Conservation (phyloP, 2,888 invertebrate genomes). For the Idaea aversata region DNA sequence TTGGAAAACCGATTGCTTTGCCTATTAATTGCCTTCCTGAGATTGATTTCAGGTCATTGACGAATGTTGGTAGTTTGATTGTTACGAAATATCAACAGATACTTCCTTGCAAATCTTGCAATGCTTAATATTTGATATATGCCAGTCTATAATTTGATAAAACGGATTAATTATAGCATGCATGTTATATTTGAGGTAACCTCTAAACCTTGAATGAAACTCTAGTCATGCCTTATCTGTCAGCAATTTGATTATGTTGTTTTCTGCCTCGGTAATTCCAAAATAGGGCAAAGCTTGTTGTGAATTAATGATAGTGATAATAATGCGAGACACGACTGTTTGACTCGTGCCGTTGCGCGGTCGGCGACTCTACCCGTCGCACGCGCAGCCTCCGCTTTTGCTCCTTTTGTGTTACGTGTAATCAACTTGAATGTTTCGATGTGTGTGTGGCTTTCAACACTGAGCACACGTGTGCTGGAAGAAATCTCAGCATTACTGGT, state of each 20-base stretch:
- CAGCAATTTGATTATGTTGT: background rate
- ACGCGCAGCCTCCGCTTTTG: conserved; percentile 76
- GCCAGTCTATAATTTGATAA: background rate
- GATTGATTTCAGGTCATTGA: conserved; percentile 1
- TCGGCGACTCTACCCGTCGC: conserved; percentile 58
- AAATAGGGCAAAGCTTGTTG: conserved; percentile 1
- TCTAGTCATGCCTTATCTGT: background rate
- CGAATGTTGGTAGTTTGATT: background rate
- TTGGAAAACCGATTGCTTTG: background rate
- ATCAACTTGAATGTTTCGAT: conserved; percentile 49
- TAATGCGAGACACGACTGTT: conserved; percentile 39
- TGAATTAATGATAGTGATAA: conserved; percentile 1
- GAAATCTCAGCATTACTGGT: conserved; percentile 29
- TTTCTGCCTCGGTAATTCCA: background rate
- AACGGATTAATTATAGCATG: no score
- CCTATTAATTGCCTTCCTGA: background rate
- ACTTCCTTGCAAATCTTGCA: background rate
- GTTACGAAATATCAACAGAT: background rate
- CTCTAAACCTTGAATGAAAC: background rate
- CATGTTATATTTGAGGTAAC: no score
- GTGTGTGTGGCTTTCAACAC: conserved; percentile 48
- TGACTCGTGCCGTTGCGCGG: conserved; percentile 75
- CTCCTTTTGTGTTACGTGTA: conserved; percentile 73
- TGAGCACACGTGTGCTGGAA: conserved; percentile 47
- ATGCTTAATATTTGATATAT: background rate